Base-by-base conservation (phyloP, 2,888 invertebrate species). In the Psylliodes chrysocephalus region DNA sequence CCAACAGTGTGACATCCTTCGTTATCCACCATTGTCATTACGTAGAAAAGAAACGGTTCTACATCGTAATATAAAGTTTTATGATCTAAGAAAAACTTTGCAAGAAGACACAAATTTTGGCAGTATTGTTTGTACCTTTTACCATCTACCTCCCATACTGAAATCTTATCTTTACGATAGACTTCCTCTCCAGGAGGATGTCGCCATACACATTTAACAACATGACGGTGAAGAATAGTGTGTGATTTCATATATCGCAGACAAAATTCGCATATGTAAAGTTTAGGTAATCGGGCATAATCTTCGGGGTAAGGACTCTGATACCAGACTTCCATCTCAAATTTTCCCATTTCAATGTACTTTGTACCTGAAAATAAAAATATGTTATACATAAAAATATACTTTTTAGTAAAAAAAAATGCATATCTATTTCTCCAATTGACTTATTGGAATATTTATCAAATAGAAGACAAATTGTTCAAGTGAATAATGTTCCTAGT, bases 41-140 rank as follows among this genome's bases (percentile, higher is more conserved):
- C 95, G 82, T 99, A 99, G 85, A 99, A 99, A 18, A 97, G 87
- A 84, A 99, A 99, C 0, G 98, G 98, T 77, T 98, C 98, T 47
- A 99, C 98, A 80, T 98, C 98, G 80, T 96, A 96, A 84, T 98
- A 98, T 38, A 99, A 84, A 0, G 98, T 99, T 84, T 99, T 99
- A 84, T 99, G 98, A 82, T 98, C 98, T 72, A 99, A 86, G 84
- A 99, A 99, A 83, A 99, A 93, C 85, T 99, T 99, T 2, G 99
- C 98, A 44, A 99, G 85, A 19, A 98, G 86, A 80, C 99, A 99
- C 46, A 99, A 88, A 84, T 98, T 98, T 82, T 98, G 98, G 81
- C 98, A 98, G 79, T 98, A 99, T 76, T 92, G 93, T 81, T 95
- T 95, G 83, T 95, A 94, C 42, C 63, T 30, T 73, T 94, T 91